Evolutionary conservation across 2,113 vertebrate species (phyloP), one percentile per base, ranked within the genome.

Genomic region (Brachirus orientalis): DNA sequence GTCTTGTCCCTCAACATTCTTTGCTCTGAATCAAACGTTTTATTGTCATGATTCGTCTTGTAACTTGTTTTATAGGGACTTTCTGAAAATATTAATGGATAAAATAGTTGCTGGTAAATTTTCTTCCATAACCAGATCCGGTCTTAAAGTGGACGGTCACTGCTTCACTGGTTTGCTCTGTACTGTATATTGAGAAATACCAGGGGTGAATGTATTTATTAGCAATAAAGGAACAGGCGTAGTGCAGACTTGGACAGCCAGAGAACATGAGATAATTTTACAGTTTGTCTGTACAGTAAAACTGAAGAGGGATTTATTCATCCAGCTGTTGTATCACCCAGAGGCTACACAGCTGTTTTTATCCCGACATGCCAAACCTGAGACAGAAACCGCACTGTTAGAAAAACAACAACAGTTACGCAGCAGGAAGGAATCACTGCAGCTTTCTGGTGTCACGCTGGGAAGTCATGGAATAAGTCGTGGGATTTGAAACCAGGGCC

Each of bases 401-500:
- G n/a, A n/a, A n/a, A n/a, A n/a, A n/a, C n/a, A 60, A 64, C 60
- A 69, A 5, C 43, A 46, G 65, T 33, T 8, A 13, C 48, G 58
- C 51, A 53, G 10, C 72, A 76, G 47, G 61, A 40, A 74, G 47
- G 13, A 63, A 38, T 79, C 33, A 28, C 28, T 28, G 28, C 28
- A 28, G 28, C 28, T 0, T 6, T 28, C 28, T 28, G 28, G 3
- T 28, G 28, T 28, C 28, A 28, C 28, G 28, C 28, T 28, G 28
- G 6, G 3, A 75, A 75, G 67, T 59, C 65, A 14, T 22, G 48
- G 41, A 75, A 43, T 16, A 73, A 79, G 79, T 80, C 68, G 51
- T 67, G 72, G 69, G 74, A 76, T 75, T 75, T 68, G 58, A 51
- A n/a, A n/a, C n/a, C n/a, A n/a, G n/a, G n/a, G n/a, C n/a, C n/a